Percentiles rank a stretch among this genome's conserved stretches.
Conservation (phyloP, 2,888 invertebrate species). For the Dryocosmus kuriphilus region DNA sequence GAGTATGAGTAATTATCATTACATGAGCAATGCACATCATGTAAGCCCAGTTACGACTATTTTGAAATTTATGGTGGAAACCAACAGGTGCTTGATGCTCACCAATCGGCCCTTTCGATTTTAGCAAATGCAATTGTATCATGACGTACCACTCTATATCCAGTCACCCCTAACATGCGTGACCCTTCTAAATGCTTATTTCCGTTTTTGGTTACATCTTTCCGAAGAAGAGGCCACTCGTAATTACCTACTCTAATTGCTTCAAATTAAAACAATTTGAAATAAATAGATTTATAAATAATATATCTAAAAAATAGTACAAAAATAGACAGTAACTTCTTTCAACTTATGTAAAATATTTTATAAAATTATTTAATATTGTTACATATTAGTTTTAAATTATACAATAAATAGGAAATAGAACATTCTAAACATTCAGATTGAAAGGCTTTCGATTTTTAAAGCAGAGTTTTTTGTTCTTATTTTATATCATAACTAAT, state of each 20-base stretch:
- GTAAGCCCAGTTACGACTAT: constrained; percentile 26
- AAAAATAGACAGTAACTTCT: too few species aligned
- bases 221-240: constrained; percentile 51
- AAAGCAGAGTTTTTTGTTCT: too few species aligned
- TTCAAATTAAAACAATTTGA: background rate
- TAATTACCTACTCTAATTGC: constrained; percentile 49
- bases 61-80: constrained; percentile 63
- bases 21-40: constrained; percentile 15
- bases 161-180: constrained; percentile 65
- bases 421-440: too few species aligned
- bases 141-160: constrained; percentile 61
- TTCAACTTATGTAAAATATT: too few species aligned
- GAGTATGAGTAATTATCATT: constrained; percentile 34
- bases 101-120: constrained; percentile 62
- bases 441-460: too few species aligned
- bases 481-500: too few species aligned
- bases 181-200: constrained; percentile 69
- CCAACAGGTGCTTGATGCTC: constrained; percentile 60
- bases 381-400: too few species aligned
- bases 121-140: constrained; percentile 47
- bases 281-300: background rate
- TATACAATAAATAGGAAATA: too few species aligned
- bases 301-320: background rate
- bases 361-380: too few species aligned
- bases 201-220: constrained; percentile 64